A percentile compares a stretch with the other conserved stretches of the same genome.
Conservation (phyloP, 2,113 vertebrate genomes). For the Perccottus glenii region DNA sequence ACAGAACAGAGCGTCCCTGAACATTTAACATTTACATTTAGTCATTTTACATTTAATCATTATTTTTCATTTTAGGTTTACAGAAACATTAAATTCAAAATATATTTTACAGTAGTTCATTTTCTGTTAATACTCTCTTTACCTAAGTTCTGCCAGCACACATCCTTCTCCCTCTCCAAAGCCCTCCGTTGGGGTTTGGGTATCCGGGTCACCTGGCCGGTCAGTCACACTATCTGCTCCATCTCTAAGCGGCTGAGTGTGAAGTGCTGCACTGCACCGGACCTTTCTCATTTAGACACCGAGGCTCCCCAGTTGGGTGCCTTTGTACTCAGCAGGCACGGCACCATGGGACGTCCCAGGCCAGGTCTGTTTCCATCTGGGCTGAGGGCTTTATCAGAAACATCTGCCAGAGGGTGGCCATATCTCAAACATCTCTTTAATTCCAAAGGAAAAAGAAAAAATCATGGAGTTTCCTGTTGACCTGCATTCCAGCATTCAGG, state of each 20-base stretch:
- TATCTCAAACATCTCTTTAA: slow-evolving; percentile 69
- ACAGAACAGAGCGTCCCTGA: no score
- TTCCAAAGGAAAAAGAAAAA: slow-evolving; percentile 53
- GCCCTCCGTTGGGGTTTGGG: slow-evolving; percentile 31
- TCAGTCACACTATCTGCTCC: slow-evolving; percentile 64
- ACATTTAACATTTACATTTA: no score
- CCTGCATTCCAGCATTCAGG: slow-evolving; percentile 33
- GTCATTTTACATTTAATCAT: no score
- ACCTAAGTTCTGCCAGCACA: slow-evolving; percentile 18
- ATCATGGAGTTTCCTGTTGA: slow-evolving; percentile 61
- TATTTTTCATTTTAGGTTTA: no score
- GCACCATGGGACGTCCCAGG: slow-evolving; percentile 58
- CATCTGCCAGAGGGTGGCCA: slow-evolving; percentile 61
- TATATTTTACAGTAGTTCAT: background rate
- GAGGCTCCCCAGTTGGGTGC: slow-evolving; percentile 58
- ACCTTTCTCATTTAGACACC: slow-evolving; percentile 75
- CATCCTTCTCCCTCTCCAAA: slow-evolving; percentile 39
- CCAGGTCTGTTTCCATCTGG: slow-evolving; percentile 58
- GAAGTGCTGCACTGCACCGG: slow-evolving; percentile 45
- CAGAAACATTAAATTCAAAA: background rate
- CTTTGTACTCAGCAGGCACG: slow-evolving; percentile 73
- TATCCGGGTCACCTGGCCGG: slow-evolving; percentile 56
- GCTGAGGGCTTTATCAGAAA: slow-evolving; percentile 74
- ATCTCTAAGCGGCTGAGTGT: slow-evolving; percentile 50
- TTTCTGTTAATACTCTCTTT: background rate